phyloP scores from a whole-genome alignment of 1,140 invertebrate genomes.

The Harpegnathos saltator region DNA sequence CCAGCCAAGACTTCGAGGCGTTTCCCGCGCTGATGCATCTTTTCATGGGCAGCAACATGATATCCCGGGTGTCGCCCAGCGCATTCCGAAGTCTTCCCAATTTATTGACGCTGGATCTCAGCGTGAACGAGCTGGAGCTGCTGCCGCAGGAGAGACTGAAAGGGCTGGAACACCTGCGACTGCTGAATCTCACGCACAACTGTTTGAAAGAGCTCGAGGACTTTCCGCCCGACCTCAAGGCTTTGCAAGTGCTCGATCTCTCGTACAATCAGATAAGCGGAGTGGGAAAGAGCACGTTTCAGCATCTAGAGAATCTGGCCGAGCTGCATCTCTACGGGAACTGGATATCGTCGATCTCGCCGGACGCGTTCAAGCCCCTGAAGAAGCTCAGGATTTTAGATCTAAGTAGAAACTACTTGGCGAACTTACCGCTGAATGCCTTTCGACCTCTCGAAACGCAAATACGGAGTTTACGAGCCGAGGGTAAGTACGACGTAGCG shows the following conservation, averaged over 20 bases:
- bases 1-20: slow-evolving; percentile 94
- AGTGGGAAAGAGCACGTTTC: slow-evolving; percentile 91
- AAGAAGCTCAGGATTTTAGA: slow-evolving; percentile 92
- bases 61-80: slow-evolving; percentile 93
- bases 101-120: slow-evolving; percentile 92
- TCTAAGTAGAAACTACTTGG: slow-evolving; percentile 93
- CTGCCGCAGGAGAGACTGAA: slow-evolving; percentile 93
- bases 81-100: slow-evolving; percentile 92
- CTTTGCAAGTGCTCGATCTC: slow-evolving; percentile 92
- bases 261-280: slow-evolving; percentile 93
- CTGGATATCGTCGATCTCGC: slow-evolving; percentile 91
- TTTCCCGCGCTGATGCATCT: slow-evolving; percentile 92
- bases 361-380: slow-evolving; percentile 92
- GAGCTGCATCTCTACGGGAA: slow-evolving; percentile 93
- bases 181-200: slow-evolving; percentile 94
- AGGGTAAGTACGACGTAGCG: slow-evolving; percentile 91
- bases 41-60: slow-evolving; percentile 91
- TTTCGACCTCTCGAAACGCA: slow-evolving; percentile 92
- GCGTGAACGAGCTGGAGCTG: slow-evolving; percentile 93
- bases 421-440: slow-evolving; percentile 92
- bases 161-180: slow-evolving; percentile 90
- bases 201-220: slow-evolving; percentile 93
- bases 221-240: slow-evolving; percentile 92
- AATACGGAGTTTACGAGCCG: slow-evolving; percentile 90
- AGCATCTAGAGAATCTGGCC: slow-evolving; percentile 90